These are phyloP conservation scores for Tadarida brasiliensis DNA, from an alignment of 2,797 vertebrate species.

Conservation along the genomic window DNA sequence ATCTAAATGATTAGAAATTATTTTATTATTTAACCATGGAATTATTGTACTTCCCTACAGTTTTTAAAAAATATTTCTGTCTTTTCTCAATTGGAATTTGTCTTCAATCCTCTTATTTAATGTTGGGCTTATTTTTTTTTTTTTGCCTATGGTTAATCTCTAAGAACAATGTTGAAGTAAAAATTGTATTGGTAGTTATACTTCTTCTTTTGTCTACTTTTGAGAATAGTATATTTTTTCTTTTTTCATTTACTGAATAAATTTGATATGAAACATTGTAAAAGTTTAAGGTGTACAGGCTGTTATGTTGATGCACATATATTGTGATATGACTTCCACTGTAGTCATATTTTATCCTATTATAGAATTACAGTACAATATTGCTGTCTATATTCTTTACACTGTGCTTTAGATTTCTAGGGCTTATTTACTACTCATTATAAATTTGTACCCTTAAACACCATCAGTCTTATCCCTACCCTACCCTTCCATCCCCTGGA, in stretches of 20 bases:
- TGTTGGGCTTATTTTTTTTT: neutral
- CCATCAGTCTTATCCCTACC: neutral
- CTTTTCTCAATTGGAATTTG: neutral
- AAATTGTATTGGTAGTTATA: neutral
- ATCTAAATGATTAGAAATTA: neutral
- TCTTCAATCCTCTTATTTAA: constrained; percentile 13
- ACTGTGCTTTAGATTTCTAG: neutral
- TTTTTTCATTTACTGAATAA: neutral
- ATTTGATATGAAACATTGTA: neutral
- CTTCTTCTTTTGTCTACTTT: neutral
- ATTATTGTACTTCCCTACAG: neutral
- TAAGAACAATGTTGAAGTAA: neutral
- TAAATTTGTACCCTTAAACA: neutral
- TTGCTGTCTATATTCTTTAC: neutral
- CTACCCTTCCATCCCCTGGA: neutral
- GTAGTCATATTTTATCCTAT: neutral
- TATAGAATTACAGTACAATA: neutral
- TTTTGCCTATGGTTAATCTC: neutral
- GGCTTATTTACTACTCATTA: neutral
- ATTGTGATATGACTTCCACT: neutral
- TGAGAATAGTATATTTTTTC: neutral
- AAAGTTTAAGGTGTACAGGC: neutral
- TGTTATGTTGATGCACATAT: neutral
- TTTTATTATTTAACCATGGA: neutral
- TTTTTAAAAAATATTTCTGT: constrained; percentile 6